phyloP scores from a whole-genome alignment of 2,113 vertebrate genomes.

The Crotalus viridis region DNA sequence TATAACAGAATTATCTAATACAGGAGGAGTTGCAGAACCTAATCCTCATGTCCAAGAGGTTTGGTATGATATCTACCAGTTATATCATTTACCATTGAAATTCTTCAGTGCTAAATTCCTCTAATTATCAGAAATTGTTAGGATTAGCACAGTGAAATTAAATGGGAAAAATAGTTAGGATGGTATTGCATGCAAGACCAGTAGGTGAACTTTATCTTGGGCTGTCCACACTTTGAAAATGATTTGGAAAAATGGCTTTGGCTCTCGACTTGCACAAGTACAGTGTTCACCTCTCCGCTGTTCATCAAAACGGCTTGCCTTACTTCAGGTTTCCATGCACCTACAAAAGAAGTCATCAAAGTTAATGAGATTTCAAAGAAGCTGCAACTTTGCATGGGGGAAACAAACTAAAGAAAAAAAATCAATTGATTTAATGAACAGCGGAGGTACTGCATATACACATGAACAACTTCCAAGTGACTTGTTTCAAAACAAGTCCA shows the following conservation, averaged over 20 bases:
- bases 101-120: not conserved
- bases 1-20: not conserved
- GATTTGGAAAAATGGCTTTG: not conserved
- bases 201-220: not conserved
- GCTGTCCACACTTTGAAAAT: not conserved
- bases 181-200: not conserved
- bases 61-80: not conserved
- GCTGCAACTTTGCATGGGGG: not conserved
- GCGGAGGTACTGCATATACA: not conserved
- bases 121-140: not conserved
- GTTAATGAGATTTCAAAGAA: not conserved
- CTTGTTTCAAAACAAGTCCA: not conserved
- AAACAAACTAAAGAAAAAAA: not conserved
- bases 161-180: not conserved
- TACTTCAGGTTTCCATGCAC: not conserved
- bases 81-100: not conserved
- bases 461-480: not conserved
- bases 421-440: not conserved
- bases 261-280: not conserved
- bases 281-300: not conserved
- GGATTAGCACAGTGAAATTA: not conserved
- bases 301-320: not conserved
- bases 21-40: not conserved
- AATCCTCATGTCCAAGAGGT: not conserved
- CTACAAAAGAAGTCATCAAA: not conserved